Evolutionary conservation across 2,888 invertebrate species (phyloP).

Genomic region (Thymelicus sylvestris): DNA sequence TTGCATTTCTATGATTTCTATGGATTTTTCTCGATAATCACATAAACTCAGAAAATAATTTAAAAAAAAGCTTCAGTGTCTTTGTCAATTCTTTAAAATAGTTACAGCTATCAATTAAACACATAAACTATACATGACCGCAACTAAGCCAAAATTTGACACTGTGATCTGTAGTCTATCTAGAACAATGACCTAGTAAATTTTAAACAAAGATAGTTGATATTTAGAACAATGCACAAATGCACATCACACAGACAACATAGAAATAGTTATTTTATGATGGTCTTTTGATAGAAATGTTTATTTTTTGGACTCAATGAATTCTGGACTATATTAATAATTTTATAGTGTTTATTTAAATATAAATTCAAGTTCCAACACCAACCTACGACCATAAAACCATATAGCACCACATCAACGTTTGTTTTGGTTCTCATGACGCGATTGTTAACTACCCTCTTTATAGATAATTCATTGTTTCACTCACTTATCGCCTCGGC

Average conservation of each 20-base stretch:
- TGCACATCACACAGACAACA: background rate
- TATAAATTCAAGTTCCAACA: background rate
- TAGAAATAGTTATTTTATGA: background rate
- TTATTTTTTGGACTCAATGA: too few species aligned
- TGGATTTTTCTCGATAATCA: too few species aligned
- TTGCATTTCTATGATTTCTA: too few species aligned
- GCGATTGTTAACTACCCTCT: background rate
- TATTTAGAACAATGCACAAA: slow-evolving; percentile 5
- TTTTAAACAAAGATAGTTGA: background rate
- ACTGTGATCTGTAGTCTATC: background rate
- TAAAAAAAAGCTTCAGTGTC: too few species aligned
- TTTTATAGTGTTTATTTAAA: background rate
- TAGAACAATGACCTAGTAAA: background rate
- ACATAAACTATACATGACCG: too few species aligned
- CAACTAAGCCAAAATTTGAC: too few species aligned
- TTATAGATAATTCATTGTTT: slow-evolving; percentile 9
- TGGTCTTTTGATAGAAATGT: too few species aligned
- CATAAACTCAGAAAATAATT: too few species aligned
- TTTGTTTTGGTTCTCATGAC: slow-evolving; percentile 16
- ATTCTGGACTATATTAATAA: background rate
- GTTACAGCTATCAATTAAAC: too few species aligned
- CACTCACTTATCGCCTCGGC: slow-evolving; percentile 11
- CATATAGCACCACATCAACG: slow-evolving; percentile 33
- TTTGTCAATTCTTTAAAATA: too few species aligned
- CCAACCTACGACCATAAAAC: background rate